Conservation (phyloP, 2,797 vertebrate genomes). For the Eleutherodactylus coqui region DNA sequence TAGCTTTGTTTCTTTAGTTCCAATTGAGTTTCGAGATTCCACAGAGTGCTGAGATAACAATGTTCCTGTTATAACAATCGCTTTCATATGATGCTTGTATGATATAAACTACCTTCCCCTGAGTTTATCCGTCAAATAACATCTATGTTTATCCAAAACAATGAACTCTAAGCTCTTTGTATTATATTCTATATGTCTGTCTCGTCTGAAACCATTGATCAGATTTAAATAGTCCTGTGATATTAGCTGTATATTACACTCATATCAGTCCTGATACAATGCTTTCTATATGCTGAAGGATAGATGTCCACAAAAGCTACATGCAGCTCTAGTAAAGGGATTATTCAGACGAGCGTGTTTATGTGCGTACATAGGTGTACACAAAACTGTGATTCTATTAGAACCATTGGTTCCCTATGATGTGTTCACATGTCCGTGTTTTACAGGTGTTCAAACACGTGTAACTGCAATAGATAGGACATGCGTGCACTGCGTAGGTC, state of each 20-base stretch:
- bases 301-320: no score
- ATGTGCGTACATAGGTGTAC: no score
- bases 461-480: no score
- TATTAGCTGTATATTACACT: background rate
- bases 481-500: no score
- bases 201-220: background rate
- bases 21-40: slow-evolving; percentile 32
- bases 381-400: no score
- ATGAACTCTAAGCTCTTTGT: background rate
- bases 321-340: no score
- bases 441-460: no score
- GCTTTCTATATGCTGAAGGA: background rate
- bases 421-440: no score
- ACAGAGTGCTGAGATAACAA: slow-evolving; percentile 55
- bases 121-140: slow-evolving; percentile 34
- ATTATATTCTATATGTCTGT: background rate
- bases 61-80: slow-evolving; percentile 41
- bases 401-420: no score
- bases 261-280: background rate
- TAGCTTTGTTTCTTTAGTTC: slow-evolving; percentile 62
- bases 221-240: background rate
- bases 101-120: slow-evolving; percentile 54
- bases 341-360: no score
- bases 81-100: slow-evolving; percentile 49
- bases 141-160: slow-evolving; percentile 31